These are phyloP conservation scores for Ooceraea biroi DNA, from an alignment of 1,140 invertebrate genomes.

Conservation along the genomic window DNA sequence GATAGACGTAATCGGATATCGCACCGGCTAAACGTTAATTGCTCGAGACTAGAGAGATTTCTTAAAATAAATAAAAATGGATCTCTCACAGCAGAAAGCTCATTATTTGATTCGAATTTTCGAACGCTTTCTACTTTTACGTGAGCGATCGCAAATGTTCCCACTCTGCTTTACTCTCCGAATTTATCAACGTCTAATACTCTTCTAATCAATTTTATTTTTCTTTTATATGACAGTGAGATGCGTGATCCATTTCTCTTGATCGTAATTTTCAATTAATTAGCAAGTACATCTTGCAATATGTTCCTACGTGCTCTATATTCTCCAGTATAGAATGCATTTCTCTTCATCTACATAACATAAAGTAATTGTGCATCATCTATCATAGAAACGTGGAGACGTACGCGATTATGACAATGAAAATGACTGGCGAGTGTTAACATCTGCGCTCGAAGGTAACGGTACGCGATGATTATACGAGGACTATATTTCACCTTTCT, in stretches of 20 bases:
- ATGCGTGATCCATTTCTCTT: too few relatives aligned
- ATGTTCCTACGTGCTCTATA: background rate
- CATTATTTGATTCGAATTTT: background rate
- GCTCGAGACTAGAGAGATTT: constrained; percentile 35
- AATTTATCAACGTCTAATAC: too few relatives aligned
- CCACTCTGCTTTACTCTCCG: too few relatives aligned
- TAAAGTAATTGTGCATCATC: constrained; percentile 13
- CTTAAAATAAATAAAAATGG: background rate
- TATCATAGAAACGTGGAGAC: background rate
- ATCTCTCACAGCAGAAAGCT: background rate
- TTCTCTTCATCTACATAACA: background rate
- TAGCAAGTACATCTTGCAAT: too few relatives aligned
- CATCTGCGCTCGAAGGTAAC: constrained; percentile 40
- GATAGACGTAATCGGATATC: constrained; percentile 28
- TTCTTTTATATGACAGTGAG: too few relatives aligned
- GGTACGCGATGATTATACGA: constrained; percentile 27
- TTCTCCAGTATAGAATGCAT: background rate
- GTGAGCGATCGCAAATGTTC: too few relatives aligned
- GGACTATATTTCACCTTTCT: constrained; percentile 37
- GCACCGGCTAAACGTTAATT: constrained; percentile 47
- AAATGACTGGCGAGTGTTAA: constrained; percentile 16
- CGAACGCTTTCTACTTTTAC: too few relatives aligned
- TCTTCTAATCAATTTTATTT: too few relatives aligned
- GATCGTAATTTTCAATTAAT: too few relatives aligned
- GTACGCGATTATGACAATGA: constrained; percentile 1